Percentiles rank a stretch among this genome's conserved stretches.
phyloP scores from a whole-genome alignment of 2,797 vertebrate genomes.

The Melanotaenia nigrans region DNA sequence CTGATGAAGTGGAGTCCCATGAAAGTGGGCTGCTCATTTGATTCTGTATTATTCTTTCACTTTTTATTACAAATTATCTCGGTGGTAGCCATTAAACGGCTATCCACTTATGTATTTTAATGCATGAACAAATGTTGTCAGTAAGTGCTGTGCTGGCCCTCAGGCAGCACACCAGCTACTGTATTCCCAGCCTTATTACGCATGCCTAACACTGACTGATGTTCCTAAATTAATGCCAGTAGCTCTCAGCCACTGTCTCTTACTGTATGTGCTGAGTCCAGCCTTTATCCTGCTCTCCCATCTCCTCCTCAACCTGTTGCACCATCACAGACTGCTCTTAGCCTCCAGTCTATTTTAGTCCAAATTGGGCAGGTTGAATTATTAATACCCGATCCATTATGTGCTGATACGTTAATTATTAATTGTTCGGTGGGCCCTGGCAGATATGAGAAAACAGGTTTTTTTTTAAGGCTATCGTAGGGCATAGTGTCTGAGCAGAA shows the following conservation, averaged over 20 bases:
- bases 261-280: slow-evolving; percentile 39
- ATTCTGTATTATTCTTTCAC: slow-evolving; percentile 14
- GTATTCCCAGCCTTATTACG: slow-evolving; percentile 70
- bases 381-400: slow-evolving; percentile 81
- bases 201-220: slow-evolving; percentile 67
- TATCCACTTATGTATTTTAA: slow-evolving; percentile 59
- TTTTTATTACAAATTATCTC: slow-evolving; percentile 39
- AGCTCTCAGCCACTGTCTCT: slow-evolving; percentile 39
- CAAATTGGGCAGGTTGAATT: slow-evolving; percentile 78
- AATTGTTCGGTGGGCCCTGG: slow-evolving; percentile 70
- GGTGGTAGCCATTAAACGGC: slow-evolving; percentile 48
- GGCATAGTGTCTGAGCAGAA: slow-evolving; percentile 49
- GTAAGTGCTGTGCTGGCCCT: slow-evolving; percentile 54
- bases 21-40: slow-evolving; percentile 9
- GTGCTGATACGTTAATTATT: slow-evolving; percentile 80
- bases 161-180: slow-evolving; percentile 50
- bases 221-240: slow-evolving; percentile 53
- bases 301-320: slow-evolving; percentile 71
- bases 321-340: slow-evolving; percentile 53
- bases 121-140: slow-evolving; percentile 69
- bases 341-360: slow-evolving; percentile 74
- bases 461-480: slow-evolving; percentile 6
- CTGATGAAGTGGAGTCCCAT: slow-evolving; percentile 19
- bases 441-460: slow-evolving; percentile 69
- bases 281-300: slow-evolving; percentile 34